A percentile compares a stretch with the other conserved stretches of the same genome.
Conservation (phyloP, 2,113 vertebrate genomes). For the Sylvietta virens region DNA sequence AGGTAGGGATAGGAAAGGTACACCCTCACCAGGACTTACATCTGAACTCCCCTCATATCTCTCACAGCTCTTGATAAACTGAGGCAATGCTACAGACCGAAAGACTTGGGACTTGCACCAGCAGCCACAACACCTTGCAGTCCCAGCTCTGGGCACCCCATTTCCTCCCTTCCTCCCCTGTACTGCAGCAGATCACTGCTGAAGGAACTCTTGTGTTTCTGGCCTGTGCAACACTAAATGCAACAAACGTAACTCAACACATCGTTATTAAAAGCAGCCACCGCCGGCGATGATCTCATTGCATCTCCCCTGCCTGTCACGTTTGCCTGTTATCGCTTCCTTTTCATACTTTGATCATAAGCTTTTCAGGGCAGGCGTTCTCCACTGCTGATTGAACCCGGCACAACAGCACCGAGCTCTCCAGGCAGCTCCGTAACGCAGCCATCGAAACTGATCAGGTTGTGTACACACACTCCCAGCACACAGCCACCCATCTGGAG, state of each 20-base stretch:
- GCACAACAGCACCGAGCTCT: background rate
- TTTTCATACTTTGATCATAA: background rate
- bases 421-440: background rate
- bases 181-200: background rate
- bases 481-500: background rate
- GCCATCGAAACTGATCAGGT: background rate
- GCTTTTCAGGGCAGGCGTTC: background rate
- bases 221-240: accelerated
- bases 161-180: background rate
- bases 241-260: background rate
- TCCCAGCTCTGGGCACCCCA: background rate
- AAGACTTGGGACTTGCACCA: background rate
- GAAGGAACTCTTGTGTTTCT: background rate
- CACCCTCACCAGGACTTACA: background rate
- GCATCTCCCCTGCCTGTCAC: background rate
- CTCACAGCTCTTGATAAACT: background rate
- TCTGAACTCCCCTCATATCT: background rate
- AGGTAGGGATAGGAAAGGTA: background rate
- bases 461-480: background rate
- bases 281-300: background rate
- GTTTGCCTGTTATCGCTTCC: background rate
- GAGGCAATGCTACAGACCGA: background rate
- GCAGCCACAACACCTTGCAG: background rate
- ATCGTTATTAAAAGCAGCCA: background rate
- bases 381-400: accelerated